Base-by-base conservation (phyloP, 2,888 invertebrate genomes). In the Phyllotreta striolata region DNA sequence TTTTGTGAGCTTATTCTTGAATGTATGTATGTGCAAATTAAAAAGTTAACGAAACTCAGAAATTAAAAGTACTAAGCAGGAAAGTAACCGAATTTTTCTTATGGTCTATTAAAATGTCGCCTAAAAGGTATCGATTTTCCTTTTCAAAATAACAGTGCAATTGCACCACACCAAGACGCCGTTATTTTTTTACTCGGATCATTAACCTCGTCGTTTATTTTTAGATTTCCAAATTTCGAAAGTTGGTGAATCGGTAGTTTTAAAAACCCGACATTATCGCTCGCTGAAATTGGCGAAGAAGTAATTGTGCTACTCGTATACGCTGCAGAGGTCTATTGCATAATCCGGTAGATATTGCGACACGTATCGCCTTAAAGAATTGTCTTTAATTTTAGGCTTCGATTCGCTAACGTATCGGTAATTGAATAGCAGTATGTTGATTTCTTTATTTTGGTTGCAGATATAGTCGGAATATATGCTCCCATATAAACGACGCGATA, bases 171-270 rank as follows among this genome's bases (percentile, higher is more conserved):
- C 44, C 10, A 6, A 44, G 7, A 37, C 35, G 49, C 49, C 34
- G 35, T 49, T 6, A 10, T 35, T 35, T 4, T n/a, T 35, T 35
- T 49, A 34, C 49, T 6, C 12, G 49, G 60, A 60, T 60, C 62
- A 38, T 65, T 65, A 62, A 65, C 58, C 62, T 56, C 58, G 55
- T 9, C 3, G 43, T 57, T 55, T 65, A 65, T 65, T 62, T 65
- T 62, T 65, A 65, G 65, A 46, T 12, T 55, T 14, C 55, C 46
- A 52, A 57, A 64, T 61, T 61, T 64, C 64, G 57, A 65, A 65
- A 62, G 62, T 43, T 58, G 47, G 55, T 57, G 35, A 43, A 52
- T 60, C 24, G 58, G 13, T 38, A 38, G 43, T 54, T 60, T 54
- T 60, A 44, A 13, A 35, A 39, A 35, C 38, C 44, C 34, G n/a